These are phyloP conservation scores for Epinotia brunnichana DNA, from an alignment of 2,888 invertebrate genomes.

Conservation along the genomic window DNA sequence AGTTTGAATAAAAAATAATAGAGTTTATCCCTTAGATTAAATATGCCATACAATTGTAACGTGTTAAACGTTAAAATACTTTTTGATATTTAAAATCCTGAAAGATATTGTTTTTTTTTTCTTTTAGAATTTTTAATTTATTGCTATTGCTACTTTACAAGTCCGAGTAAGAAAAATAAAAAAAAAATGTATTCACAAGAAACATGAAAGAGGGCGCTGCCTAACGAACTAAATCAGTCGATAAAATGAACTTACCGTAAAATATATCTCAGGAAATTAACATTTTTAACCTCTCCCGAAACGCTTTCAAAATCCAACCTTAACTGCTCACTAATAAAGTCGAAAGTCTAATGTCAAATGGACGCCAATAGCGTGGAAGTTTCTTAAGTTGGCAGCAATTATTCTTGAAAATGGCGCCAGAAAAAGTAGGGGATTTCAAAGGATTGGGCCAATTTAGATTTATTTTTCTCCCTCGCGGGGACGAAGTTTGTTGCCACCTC, in stretches of 20 bases:
- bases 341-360: constrained; percentile 47
- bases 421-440: constrained; percentile 80
- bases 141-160: neutral
- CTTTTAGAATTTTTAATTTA: too few relatives aligned
- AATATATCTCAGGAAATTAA: constrained; percentile 63
- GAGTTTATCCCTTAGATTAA: too few relatives aligned
- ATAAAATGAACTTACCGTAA: constrained; percentile 57
- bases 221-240: constrained; percentile 59
- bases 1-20: too few relatives aligned
- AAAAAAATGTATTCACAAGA: constrained; percentile 26
- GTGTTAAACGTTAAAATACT: too few relatives aligned
- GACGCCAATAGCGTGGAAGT: constrained; percentile 52
- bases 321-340: constrained; percentile 16
- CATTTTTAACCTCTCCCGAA: constrained; percentile 58
- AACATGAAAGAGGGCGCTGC: constrained; percentile 32
- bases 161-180: neutral
- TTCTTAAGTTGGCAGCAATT: constrained; percentile 76
- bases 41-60: too few relatives aligned
- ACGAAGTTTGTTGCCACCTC: constrained; percentile 73
- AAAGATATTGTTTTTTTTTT: too few relatives aligned
- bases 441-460: constrained; percentile 82
- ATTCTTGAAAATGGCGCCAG: constrained; percentile 79
- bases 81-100: too few relatives aligned
- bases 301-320: constrained; percentile 46
- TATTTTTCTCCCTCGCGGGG: constrained; percentile 77